Conservation (phyloP, 2,113 vertebrate genomes). For the Accipiter cooperii region DNA sequence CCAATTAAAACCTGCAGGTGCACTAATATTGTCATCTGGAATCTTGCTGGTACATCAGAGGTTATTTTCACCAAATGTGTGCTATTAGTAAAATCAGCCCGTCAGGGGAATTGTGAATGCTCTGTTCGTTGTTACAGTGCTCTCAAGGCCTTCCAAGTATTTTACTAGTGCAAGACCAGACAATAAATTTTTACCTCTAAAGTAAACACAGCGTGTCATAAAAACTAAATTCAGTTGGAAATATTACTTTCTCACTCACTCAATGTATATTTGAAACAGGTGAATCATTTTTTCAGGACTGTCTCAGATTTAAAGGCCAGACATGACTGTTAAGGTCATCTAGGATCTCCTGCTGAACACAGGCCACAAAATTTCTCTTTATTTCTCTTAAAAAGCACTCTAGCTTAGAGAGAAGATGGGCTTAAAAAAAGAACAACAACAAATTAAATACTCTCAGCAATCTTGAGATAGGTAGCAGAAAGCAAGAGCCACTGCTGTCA, state of each 20-base stretch:
- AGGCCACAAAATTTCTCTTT: neutral
- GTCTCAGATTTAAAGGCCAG: neutral
- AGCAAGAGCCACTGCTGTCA: neutral
- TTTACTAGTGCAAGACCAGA: neutral
- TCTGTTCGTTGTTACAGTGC: neutral
- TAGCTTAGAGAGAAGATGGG: neutral
- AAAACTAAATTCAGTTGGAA: neutral
- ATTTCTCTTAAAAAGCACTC: neutral
- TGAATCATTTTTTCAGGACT: neutral
- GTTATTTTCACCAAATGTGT: neutral
- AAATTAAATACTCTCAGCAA: neutral
- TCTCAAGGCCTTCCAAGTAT: neutral
- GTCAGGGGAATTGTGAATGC: neutral
- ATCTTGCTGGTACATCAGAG: neutral
- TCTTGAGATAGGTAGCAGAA: neutral
- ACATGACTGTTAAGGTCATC: neutral
- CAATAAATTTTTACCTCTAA: slow-evolving; percentile 3
- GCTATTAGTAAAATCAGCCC: neutral
- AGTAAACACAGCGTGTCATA: neutral
- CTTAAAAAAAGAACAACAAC: neutral
- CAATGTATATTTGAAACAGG: neutral
- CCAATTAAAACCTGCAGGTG: slow-evolving; percentile 58
- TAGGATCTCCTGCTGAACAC: neutral
- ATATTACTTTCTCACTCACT: neutral
- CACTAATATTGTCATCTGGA: slow-evolving; percentile 11